Evolutionary conservation across 2,888 invertebrate genomes (phyloP).

Genomic region (Scaptodrosophila latifasciaeformis): DNA sequence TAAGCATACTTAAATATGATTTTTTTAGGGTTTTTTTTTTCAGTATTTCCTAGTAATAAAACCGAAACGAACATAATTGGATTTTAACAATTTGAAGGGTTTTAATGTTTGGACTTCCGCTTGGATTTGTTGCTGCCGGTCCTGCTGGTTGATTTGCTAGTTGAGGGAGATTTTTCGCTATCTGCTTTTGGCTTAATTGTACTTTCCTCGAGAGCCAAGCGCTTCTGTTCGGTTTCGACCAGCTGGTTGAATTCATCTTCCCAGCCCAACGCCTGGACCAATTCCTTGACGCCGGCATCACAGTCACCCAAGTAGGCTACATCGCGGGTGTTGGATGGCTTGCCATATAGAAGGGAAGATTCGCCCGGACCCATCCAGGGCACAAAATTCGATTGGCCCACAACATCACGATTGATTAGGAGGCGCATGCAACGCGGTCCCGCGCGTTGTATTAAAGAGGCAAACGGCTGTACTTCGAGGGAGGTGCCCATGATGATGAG

Average conservation of each 20-base stretch:
- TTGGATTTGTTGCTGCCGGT: too few relatives aligned
- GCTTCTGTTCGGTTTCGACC: constrained; percentile 78
- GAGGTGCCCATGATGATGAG: constrained; percentile 97
- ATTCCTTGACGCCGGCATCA: constrained; percentile 84
- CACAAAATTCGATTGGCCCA: constrained; percentile 76
- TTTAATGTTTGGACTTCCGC: too few relatives aligned
- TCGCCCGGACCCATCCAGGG: constrained; percentile 74
- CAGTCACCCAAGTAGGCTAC: constrained; percentile 90
- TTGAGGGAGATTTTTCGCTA: constrained; percentile 1
- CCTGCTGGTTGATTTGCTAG: too few relatives aligned
- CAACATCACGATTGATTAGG: constrained; percentile 90
- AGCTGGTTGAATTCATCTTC: constrained; percentile 80
- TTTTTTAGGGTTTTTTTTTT: neutral
- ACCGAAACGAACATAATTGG: too few relatives aligned
- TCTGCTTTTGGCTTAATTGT: constrained; percentile 5
- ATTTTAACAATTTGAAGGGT: too few relatives aligned
- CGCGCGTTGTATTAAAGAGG: constrained; percentile 87
- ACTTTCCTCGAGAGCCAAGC: constrained; percentile 59
- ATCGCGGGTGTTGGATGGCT: constrained; percentile 80
- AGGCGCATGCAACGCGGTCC: constrained; percentile 85
- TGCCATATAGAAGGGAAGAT: constrained; percentile 81
- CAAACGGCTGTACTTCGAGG: constrained; percentile 95
- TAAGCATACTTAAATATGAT: constrained; percentile 2
- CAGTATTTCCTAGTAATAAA: too few relatives aligned
- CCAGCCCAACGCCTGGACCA: constrained; percentile 88